Conservation (phyloP, 1,140 invertebrate genomes). For the Xylocopa sonorina region DNA sequence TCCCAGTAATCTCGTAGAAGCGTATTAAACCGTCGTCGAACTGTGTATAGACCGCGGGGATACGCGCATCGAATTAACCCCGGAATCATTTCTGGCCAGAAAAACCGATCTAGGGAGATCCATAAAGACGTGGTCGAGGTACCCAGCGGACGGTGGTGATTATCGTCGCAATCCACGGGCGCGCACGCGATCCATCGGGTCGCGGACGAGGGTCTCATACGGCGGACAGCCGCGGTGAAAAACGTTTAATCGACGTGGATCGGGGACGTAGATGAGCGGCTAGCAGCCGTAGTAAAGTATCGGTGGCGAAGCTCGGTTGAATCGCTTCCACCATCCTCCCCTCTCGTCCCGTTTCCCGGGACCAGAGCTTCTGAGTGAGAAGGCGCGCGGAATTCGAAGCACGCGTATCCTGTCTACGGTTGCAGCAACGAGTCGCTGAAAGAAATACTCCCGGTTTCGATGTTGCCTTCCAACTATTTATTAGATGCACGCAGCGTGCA, state of each 20-base stretch:
- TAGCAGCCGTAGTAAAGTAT: slow-evolving; percentile 27
- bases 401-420: slow-evolving; percentile 41
- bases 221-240: slow-evolving; percentile 40
- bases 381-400: slow-evolving; percentile 37
- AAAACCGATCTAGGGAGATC: background rate
- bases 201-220: background rate
- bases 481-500: slow-evolving; percentile 41
- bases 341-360: background rate
- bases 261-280: slow-evolving; percentile 37
- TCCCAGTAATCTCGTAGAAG: too few species aligned
- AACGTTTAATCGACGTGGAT: slow-evolving; percentile 42
- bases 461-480: slow-evolving; percentile 36
- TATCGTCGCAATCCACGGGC: slow-evolving; percentile 21
- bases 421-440: slow-evolving; percentile 12
- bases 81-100: background rate
- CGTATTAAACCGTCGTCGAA: too few species aligned
- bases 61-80: background rate
- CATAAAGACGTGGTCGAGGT: slow-evolving; percentile 5
- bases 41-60: background rate
- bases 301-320: slow-evolving; percentile 35
- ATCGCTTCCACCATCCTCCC: background rate
- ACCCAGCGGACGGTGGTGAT: slow-evolving; percentile 12
- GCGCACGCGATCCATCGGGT: slow-evolving; percentile 33
- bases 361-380: background rate
- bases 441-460: slow-evolving; percentile 41